Evolutionary conservation across 2,797 vertebrate species (phyloP).

Genomic region (Coracias cyanogaster): DNA sequence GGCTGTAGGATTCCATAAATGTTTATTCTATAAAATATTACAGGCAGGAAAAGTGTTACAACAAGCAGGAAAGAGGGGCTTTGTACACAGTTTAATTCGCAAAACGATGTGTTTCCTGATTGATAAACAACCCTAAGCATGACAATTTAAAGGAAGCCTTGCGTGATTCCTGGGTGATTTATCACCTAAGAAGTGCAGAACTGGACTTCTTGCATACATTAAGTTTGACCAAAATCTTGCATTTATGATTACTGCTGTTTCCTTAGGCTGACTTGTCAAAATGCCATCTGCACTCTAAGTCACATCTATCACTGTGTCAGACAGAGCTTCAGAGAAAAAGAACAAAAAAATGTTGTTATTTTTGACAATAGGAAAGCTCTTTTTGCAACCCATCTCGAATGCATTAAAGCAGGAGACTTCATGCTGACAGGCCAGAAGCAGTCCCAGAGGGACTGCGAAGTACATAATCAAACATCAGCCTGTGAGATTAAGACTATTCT

Average conservation of each 20-base stretch:
- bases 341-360: not conserved
- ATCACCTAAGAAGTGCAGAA: not conserved
- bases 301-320: not conserved
- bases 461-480: not conserved
- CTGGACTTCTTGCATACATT: not conserved
- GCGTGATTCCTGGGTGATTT: not conserved
- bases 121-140: not conserved
- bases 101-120: not conserved
- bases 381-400: not conserved
- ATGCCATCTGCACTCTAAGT: not conserved
- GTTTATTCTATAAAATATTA: not conserved
- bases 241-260: not conserved
- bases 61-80: not conserved
- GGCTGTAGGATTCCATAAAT: not conserved
- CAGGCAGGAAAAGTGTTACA: not conserved
- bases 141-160: not conserved
- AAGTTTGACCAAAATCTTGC: not conserved
- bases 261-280: constrained; percentile 8
- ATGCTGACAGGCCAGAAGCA: not conserved
- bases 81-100: not conserved
- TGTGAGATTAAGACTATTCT: not conserved
- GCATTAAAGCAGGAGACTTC: not conserved
- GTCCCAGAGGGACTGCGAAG: not conserved
- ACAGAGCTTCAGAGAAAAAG: not conserved
- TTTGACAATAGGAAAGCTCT: not conserved